Evolutionary conservation across 2,113 vertebrate species (phyloP).

Genomic region (Laticauda colubrina): DNA sequence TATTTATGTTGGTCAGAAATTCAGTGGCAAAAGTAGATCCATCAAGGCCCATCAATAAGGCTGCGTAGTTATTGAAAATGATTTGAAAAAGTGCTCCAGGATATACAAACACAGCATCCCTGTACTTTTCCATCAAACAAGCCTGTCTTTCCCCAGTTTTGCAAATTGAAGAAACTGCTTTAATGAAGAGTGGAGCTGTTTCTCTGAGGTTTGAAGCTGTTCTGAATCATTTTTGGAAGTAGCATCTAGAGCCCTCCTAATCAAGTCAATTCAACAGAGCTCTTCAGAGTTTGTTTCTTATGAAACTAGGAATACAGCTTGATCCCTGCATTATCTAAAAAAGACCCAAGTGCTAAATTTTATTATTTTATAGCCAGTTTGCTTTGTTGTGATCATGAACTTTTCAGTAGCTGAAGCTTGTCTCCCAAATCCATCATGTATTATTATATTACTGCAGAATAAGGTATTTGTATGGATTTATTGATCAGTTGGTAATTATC

Average conservation of each 20-base stretch:
- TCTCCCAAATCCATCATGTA: too few species aligned
- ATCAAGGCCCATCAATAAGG: neutral
- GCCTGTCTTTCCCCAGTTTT: neutral
- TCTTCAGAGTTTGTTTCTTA: neutral
- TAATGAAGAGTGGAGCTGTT: neutral
- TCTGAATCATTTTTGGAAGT: neutral
- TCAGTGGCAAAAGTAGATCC: neutral
- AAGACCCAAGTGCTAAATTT: neutral
- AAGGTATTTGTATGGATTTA: conserved; percentile 35
- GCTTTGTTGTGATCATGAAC: conserved; percentile 9
- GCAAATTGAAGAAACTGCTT: neutral
- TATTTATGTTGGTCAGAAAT: neutral
- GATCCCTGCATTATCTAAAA: neutral
- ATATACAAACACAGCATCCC: neutral
- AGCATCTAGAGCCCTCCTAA: neutral
- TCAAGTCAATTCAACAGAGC: neutral
- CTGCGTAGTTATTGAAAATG: neutral
- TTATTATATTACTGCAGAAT: conserved; percentile 12
- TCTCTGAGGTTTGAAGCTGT: neutral
- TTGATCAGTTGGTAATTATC: conserved; percentile 43
- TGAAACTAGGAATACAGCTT: neutral
- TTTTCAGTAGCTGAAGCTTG: neutral
- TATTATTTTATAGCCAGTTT: neutral
- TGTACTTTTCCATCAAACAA: neutral
- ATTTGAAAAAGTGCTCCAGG: neutral